Percentiles rank a stretch among this genome's conserved stretches.
phyloP scores from a whole-genome alignment of 2,113 vertebrate genomes.

The Cyanocitta stelleri region DNA sequence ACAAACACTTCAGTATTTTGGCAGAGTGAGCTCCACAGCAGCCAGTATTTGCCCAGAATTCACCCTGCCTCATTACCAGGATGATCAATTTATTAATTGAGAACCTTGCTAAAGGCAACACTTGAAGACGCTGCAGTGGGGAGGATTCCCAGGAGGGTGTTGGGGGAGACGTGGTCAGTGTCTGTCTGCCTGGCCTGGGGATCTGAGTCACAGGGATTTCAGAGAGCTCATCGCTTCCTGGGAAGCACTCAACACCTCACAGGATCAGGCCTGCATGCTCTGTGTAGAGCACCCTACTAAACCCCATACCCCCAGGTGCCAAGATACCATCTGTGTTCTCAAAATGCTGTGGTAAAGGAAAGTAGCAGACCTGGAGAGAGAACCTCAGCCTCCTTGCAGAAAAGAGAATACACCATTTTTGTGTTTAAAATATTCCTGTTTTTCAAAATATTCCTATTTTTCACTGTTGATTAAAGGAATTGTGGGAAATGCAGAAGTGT shows the following conservation, averaged over 20 bases:
- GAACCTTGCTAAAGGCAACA: background rate
- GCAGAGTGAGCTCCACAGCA: background rate
- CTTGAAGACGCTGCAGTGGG: background rate
- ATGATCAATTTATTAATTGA: background rate
- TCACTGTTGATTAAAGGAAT: background rate
- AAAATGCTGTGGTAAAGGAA: background rate
- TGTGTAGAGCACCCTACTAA: background rate
- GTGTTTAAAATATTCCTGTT: background rate
- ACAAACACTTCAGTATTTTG: background rate
- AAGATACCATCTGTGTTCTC: background rate
- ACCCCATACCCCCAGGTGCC: background rate
- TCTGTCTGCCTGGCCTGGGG: background rate
- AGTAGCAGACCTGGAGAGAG: background rate
- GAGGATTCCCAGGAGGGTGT: background rate
- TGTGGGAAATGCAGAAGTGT: background rate
- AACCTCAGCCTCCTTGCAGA: background rate
- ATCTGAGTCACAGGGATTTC: background rate
- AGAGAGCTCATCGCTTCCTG: background rate
- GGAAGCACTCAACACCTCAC: conserved; percentile 20
- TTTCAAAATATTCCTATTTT: background rate
- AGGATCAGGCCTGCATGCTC: background rate
- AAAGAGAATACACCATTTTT: background rate
- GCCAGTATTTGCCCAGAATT: background rate
- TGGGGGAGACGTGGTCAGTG: rapidly evolving
- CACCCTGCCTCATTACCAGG: background rate